Base-by-base conservation (phyloP, 2,113 vertebrate species). In the Vimba vimba region DNA sequence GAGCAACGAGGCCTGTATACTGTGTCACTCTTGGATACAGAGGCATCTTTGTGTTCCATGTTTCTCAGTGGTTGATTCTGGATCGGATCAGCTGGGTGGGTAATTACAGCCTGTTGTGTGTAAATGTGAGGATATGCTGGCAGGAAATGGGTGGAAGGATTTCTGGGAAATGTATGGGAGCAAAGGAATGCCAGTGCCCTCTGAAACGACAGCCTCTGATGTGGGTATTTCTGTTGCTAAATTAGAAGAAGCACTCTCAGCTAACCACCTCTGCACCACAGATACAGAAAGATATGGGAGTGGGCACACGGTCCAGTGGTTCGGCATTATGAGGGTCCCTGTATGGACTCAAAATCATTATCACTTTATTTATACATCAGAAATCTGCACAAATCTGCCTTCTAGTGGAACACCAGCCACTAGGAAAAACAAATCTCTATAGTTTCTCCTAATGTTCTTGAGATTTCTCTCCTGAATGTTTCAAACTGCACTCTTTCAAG, bases 81-180 rank as follows among this genome's bases (percentile, higher is more conserved):
- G 39, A 39, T 45, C 21, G 30, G 87, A 83, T 88, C 87, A 76
- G 60, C 85, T 64, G 52, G 74, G 4, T 62, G 36, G 10, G 60
- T 89, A 89, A 89, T 89, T 89, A 89, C 85, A 86, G 43, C 76
- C 85, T 86, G 77, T 17, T 75, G 77, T 50, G 23, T 86, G 85
- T 86, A 86, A 86, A 86, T 86, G 85, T 84, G 82, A 77, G 66
- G 85, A 82, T 69, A 81, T 55, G 82, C 55, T 86, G 85, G 77
- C 82, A 86, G 88, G 88, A 89, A 86, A 83, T 89, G 85, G 87
- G 82, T 64, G 85, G 81, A 89, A 71, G 71, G 88, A 84, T 74
- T 89, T 89, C 82, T 89, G 85, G 88, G 88, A 89, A 89, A 82
- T 86, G 85, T 86, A 86, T 57, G 85, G 87, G 86, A 69, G 15